These are phyloP conservation scores for Pteropus rufus DNA, from an alignment of 2,797 vertebrate species.

Conservation along the genomic window DNA sequence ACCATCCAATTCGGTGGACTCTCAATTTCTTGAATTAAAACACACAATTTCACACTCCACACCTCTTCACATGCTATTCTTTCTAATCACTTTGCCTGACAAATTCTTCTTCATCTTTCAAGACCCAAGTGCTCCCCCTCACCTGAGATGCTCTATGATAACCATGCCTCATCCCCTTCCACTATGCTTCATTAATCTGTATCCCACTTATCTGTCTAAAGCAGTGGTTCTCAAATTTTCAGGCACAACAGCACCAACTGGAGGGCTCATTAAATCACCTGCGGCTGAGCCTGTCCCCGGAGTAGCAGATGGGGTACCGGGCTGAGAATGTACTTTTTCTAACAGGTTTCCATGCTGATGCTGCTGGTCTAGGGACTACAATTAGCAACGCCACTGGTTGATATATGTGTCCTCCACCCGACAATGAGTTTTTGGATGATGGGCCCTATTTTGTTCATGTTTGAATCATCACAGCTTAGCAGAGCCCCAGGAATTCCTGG, in stretches of 20 bases:
- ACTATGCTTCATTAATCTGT: not conserved
- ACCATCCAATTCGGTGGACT: no score
- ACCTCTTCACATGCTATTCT: not conserved
- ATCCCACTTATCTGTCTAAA: not conserved
- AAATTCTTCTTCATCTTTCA: not conserved
- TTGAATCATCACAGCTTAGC: not conserved
- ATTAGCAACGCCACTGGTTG: not conserved
- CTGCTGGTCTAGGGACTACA: not conserved
- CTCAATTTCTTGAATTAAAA: not conserved
- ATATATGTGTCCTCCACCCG: not conserved
- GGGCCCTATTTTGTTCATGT: no score
- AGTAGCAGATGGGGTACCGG: fast-evolving
- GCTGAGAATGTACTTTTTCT: not conserved
- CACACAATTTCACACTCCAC: not conserved
- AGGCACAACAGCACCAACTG: not conserved
- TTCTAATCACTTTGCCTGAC: not conserved
- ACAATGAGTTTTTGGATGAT: not conserved
- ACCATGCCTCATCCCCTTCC: not conserved
- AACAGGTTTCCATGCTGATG: not conserved
- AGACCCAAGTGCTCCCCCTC: not conserved
- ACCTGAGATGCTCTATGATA: not conserved
- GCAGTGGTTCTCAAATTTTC: not conserved
- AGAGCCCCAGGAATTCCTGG: not conserved
- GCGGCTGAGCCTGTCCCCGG: not conserved
- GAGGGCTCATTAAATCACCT: no score